Percentiles rank a stretch among this genome's conserved stretches.
Evolutionary conservation across 35 echinoderm and acorn worm species (phyloP).

Genomic region (Diadema setosum): DNA sequence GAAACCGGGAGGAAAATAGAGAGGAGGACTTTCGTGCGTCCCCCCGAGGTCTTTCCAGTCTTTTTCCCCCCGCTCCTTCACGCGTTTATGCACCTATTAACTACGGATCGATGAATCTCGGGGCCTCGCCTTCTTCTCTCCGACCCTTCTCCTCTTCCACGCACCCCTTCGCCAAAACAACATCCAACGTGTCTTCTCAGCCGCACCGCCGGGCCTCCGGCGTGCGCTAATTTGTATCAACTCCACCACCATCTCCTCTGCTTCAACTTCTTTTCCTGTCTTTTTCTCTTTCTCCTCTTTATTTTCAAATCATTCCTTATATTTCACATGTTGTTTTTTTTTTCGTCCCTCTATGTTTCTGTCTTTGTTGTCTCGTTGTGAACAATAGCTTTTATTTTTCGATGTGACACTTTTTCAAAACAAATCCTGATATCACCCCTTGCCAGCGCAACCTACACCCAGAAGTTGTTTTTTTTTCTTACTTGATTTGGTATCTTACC

Average conservation of each 20-base stretch:
- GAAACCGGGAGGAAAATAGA: not conserved
- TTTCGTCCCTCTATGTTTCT: not conserved
- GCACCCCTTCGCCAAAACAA: slow-evolving; percentile 29
- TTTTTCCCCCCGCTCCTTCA: slow-evolving; percentile 31
- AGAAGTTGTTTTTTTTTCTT: too few species aligned
- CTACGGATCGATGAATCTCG: not conserved
- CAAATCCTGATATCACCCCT: too few species aligned
- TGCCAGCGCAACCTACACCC: too few species aligned
- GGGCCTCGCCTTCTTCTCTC: not conserved
- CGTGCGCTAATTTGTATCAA: slow-evolving; percentile 23
- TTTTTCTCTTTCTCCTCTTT: not conserved
- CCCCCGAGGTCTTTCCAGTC: not conserved
- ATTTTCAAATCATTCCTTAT: not conserved
- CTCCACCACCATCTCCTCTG: not conserved
- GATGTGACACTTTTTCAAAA: too few species aligned
- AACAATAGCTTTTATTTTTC: too few species aligned
- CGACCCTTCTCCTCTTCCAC: not conserved
- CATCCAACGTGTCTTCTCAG: slow-evolving; percentile 11
- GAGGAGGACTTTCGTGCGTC: not conserved
- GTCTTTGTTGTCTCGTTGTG: too few species aligned
- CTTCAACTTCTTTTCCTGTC: not conserved
- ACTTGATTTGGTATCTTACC: too few species aligned
- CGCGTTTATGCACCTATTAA: slow-evolving; percentile 67
- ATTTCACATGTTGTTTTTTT: too few species aligned
- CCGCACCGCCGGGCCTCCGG: not conserved